Evolutionary conservation across 2,113 vertebrate genomes (phyloP), one percentile per base, ranked within the genome.

Genomic region (Toxotes chatareus): DNA sequence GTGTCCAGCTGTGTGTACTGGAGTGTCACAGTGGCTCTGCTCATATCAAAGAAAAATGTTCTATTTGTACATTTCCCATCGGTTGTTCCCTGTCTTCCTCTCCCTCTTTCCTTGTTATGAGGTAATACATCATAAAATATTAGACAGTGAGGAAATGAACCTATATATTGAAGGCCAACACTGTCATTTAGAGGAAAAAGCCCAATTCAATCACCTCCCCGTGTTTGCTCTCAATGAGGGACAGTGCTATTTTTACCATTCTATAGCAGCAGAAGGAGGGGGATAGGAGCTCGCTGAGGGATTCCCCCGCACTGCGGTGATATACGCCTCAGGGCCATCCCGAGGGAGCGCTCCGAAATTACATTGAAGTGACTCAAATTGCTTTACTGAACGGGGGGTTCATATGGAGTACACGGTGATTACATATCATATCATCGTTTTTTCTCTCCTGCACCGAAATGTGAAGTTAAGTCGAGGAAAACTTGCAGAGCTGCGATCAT

Each of bases 261-360:
- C 79, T 73, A 86, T 82, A 79, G 82, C 79, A 63, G 79, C 44
- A 51, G 67, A 19, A 68, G 80, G 42, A 67, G 79, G 73, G 74
- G 55, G 72, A 6, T 12, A 69, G 74, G 79, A 60, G 47, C 42
- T 38, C 64, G 17, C 51, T 68, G 49, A 88, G 92, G 93, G 91
- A 91, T 90, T 87, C 86, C 91, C 64, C 82, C 56, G 73, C 90
- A 86, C 90, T 88, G 89, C 76, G 19, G 76, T 82, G 89, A 88
- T 86, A 63, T 61, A 71, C 49, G 69, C 93, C 85, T 75, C 56
- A 23, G 74, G 91, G 85, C 61, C 13, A 1, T 82, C 89, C 89
- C 74, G 0, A 42, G 89, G 89, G 85, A 73, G 31, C 0, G 17
- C 40, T 46, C 31, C n/a, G 40, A 88, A 89, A 93, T 87, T 79